A percentile compares a stretch with the other conserved stretches of the same genome.
phyloP scores from a whole-genome alignment of 2,113 vertebrate genomes.

The Opisthocomus hoazin region DNA sequence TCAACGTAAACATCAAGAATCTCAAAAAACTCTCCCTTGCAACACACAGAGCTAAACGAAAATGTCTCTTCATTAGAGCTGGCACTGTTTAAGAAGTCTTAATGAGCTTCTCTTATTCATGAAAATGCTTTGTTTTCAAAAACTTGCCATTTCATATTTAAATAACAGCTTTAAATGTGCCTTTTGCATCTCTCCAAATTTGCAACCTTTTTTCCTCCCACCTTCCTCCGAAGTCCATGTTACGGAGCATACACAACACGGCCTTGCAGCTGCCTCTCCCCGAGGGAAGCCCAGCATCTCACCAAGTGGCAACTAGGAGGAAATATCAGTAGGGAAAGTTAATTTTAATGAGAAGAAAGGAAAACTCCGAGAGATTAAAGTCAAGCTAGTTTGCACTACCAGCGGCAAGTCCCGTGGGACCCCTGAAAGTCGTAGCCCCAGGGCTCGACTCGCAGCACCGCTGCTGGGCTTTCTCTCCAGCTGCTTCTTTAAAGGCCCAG shows the following conservation, averaged over 20 bases:
- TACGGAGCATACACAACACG: fast-evolving
- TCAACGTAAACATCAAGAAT: neutral
- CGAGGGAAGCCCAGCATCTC: neutral
- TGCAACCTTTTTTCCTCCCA: neutral
- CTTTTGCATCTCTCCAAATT: neutral
- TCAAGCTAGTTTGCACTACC: neutral
- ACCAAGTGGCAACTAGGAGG: neutral
- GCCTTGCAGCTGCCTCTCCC: neutral
- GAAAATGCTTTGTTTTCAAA: slow-evolving; percentile 27
- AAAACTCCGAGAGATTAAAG: neutral
- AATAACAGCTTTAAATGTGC: neutral
- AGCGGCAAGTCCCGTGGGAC: neutral
- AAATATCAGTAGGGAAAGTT: neutral
- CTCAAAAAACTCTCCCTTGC: neutral
- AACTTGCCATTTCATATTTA: neutral
- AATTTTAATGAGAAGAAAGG: neutral
- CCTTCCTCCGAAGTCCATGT: neutral
- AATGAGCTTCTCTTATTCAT: slow-evolving; percentile 5
- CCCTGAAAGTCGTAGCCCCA: neutral
- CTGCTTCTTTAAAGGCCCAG: neutral
- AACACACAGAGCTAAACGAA: neutral
- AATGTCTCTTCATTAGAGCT: neutral
- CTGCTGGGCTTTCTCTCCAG: neutral
- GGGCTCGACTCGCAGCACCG: neutral
- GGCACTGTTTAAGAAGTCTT: neutral